A percentile compares a stretch with the other conserved stretches of the same genome.
Conservation (phyloP, 35 echinoderm and acorn worm species). For the Lytechinus pictus region DNA sequence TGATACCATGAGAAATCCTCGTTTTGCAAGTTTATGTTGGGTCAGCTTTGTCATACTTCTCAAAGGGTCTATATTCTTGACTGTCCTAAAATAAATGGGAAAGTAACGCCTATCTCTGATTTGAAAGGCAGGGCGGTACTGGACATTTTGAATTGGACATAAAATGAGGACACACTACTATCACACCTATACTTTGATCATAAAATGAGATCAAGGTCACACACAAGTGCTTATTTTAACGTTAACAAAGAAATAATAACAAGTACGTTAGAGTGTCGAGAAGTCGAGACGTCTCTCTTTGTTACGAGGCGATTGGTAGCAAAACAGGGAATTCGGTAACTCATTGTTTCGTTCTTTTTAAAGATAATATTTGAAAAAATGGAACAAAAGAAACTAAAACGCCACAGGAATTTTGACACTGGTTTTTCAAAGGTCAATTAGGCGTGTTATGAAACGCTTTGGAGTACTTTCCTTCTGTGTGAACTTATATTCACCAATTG, state of each 20-base stretch:
- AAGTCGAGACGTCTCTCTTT: background rate
- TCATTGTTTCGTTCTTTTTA: background rate
- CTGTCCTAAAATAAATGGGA: background rate
- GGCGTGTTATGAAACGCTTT: too few species aligned
- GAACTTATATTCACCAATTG: too few species aligned
- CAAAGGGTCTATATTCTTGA: too few species aligned
- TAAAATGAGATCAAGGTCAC: background rate
- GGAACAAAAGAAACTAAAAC: background rate
- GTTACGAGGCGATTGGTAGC: background rate
- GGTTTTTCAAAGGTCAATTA: background rate
- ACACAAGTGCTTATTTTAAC: background rate
- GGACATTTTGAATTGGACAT: background rate
- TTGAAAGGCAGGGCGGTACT: background rate
- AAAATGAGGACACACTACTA: background rate
- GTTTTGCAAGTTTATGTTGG: too few species aligned
- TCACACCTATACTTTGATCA: background rate
- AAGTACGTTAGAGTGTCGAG: background rate
- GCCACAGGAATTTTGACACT: background rate
- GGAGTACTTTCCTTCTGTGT: too few species aligned
- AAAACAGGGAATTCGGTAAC: background rate
- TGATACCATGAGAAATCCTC: too few species aligned
- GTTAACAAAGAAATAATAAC: background rate
- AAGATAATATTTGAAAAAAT: background rate
- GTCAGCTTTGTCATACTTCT: too few species aligned
- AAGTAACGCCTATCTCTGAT: background rate